Evolutionary conservation across 2,888 invertebrate species (phyloP), one percentile per base, ranked within the genome.

Genomic region (Alentia gelatinosa): DNA sequence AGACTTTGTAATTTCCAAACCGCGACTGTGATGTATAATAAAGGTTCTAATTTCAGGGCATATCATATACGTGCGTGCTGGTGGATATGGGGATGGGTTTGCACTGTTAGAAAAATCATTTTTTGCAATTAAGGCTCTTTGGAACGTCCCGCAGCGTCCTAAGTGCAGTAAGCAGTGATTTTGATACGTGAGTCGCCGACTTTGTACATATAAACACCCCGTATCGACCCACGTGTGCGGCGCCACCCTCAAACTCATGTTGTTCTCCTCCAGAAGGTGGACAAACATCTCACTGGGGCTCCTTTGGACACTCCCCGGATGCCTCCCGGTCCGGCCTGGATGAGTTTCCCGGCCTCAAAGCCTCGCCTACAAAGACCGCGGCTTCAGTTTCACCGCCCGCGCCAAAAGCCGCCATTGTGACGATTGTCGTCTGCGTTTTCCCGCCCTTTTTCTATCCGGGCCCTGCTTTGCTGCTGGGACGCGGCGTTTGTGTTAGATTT

Each of bases 401-500:
- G 19, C 9, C 23, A 79, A 79, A 79, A 79, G 79, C 79, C n/a
- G 12, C 79, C 23, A 79, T 79, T 79, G 79, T 79, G 79, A n/a
- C 37, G 37, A 37, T 37, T 79, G 79, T 79, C 79, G 79, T 3
- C 37, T 79, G 79, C 79, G 35, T 79, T 79, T 79, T 79, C 12
- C 5, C 79, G 79, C 79, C 37, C 79, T 79, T 79, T 79, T n/a
- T 74, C 56, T n/a, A n/a, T 56, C 74, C 33, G 33, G 30, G 26
- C 1, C 33, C 15, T 33, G 79, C 39, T 79, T 35, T 35, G 12
- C 37, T 26, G 33, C 12, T 15, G 74, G 30, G 26, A 26, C 37
- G 79, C 79, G 68, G 79, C 79, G 79, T 47, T 86, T 86, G 33
- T 86, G 86, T 86, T 86, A 47, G 47, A 86, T 47, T 86, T 50